Conservation (phyloP, 1,140 invertebrate species). For the Camponotus pennsylvanicus region DNA sequence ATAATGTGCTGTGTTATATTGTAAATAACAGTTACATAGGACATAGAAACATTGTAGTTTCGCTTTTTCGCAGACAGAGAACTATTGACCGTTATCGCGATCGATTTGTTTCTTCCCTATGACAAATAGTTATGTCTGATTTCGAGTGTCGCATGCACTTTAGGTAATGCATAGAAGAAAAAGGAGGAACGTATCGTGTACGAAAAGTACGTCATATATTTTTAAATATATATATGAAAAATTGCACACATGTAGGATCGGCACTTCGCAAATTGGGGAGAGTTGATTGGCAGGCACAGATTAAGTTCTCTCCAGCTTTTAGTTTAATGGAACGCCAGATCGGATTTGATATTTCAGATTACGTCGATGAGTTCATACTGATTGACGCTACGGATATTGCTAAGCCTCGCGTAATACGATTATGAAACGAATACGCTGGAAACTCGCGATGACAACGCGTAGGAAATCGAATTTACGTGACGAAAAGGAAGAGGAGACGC, state of each 20-base stretch:
- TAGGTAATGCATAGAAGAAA: conserved; percentile 14
- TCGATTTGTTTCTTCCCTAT: conserved; percentile 28
- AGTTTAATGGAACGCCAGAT: conserved; percentile 70
- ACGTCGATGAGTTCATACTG: conserved; percentile 21
- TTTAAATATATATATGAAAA: not conserved
- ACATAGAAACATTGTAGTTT: not conserved
- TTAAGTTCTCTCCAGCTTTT: conserved; percentile 53
- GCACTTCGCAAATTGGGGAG: conserved; percentile 15
- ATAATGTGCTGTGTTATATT: not conserved
- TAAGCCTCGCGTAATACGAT: conserved; percentile 57
- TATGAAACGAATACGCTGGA: conserved; percentile 53
- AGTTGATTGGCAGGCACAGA: conserved; percentile 53
- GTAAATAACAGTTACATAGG: not conserved
- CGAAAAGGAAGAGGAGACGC: conserved; percentile 14
- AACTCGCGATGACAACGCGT: conserved; percentile 51
- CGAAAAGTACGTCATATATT: not conserved
- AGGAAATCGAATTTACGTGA: conserved; percentile 65
- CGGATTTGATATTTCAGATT: conserved; percentile 35
- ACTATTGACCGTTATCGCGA: not conserved
- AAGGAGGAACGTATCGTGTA: not conserved
- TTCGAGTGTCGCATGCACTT: not conserved
- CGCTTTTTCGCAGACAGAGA: not conserved
- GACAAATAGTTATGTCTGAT: conserved; percentile 5
- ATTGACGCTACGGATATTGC: conserved; percentile 41
- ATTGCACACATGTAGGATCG: not conserved